Base-by-base conservation (phyloP, 2,888 invertebrate genomes). In the Eilema caniola region DNA sequence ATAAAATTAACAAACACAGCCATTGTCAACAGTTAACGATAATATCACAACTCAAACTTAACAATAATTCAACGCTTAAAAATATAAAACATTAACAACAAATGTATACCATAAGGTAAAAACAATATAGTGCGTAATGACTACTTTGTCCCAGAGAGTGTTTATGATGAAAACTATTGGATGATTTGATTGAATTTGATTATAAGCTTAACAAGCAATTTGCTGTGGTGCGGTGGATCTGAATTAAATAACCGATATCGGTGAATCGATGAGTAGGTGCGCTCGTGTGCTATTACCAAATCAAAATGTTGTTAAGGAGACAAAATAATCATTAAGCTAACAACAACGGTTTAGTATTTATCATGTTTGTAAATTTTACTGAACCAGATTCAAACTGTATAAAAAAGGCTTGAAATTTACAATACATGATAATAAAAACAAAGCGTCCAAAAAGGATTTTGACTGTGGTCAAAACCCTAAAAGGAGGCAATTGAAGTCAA, bases 1-100 rank as follows among this genome's bases (percentile, higher is more conserved):
- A 93, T 94, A 94, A 95, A 95, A 95, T 90, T 94, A 95, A 94
- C 95, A 94, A 93, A 95, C 95, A 94, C 95, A 95, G 95, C 95
- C 95, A 89, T 87, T 80, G 85, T 77, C 81, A 87, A 84, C 77
- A 82, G 83, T 79, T 86, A 93, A 91, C 89, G 84, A 78, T 86
- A 89, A 87, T 90, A 91, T 91, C 90, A 90, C 91, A 89, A 88
- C 78, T 79, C 74, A 92, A 94, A 93, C 92, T 89, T 93, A 95
- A 95, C 95, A 88, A 88, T 81, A 95, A 95, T 81, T 94, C 92
- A 95, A 95, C 89, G 75, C 93, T 92, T 95, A 94, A 75, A 93
- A 90, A 79, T 88, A 93, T 67, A 62, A 84, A 94, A 94, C 90
- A 89, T 85, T 85, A 93, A 92, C 90, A 85, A 88, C 77, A 76